Conservation (phyloP, 2,888 invertebrate species). For the Apotomis turbidana region DNA sequence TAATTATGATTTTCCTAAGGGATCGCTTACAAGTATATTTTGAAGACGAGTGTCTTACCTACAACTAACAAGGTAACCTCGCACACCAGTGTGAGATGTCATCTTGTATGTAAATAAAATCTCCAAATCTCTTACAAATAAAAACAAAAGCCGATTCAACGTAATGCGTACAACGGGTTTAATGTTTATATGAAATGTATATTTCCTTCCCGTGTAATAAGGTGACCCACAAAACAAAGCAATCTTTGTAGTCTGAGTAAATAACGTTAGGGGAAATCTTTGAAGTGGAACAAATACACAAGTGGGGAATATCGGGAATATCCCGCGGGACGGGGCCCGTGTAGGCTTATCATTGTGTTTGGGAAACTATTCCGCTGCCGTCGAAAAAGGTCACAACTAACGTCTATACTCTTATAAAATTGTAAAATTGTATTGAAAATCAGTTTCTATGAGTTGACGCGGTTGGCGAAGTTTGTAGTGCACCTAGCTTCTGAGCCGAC, state of each 20-base stretch:
- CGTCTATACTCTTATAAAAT: too few relatives aligned
- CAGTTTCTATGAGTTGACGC: too few relatives aligned
- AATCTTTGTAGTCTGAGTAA: conserved; percentile 27
- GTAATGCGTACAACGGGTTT: conserved; percentile 1
- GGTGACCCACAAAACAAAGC: conserved; percentile 30
- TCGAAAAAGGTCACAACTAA: too few relatives aligned
- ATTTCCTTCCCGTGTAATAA: conserved; percentile 16
- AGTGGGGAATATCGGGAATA: conserved; percentile 21
- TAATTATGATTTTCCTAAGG: too few relatives aligned
- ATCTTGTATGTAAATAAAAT: not conserved
- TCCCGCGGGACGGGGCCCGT: conserved; percentile 16
- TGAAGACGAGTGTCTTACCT: too few relatives aligned
- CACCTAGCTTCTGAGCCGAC: too few relatives aligned
- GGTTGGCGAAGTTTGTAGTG: too few relatives aligned
- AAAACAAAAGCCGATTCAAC: conserved; percentile 20
- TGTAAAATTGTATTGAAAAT: too few relatives aligned
- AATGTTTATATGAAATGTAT: conserved; percentile 22
- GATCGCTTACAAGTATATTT: too few relatives aligned
- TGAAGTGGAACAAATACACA: conserved; percentile 29
- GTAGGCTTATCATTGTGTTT: conserved; percentile 28
- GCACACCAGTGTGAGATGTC: too few relatives aligned
- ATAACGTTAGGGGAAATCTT: conserved; percentile 35
- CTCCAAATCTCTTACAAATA: not conserved
- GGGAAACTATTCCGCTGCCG: conserved; percentile 5
- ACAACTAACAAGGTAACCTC: too few relatives aligned